A percentile compares a stretch with the other conserved stretches of the same genome.
Conservation (phyloP, 92 coral and sea anemone species). For the Umimayanthus chanpuru region DNA sequence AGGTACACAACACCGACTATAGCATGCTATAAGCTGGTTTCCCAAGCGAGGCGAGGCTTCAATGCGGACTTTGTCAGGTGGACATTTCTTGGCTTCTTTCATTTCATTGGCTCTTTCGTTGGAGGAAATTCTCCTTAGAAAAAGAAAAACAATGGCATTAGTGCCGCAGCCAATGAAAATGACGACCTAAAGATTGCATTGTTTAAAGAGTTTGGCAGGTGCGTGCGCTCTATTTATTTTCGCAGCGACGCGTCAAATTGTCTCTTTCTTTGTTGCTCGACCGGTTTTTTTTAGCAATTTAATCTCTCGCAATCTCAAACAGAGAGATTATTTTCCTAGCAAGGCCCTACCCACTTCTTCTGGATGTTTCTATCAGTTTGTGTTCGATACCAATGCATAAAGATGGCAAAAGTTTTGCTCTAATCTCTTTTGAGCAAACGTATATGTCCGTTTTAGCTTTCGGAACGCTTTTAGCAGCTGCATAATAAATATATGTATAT, state of each 20-base stretch:
- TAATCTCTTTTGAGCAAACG: neutral
- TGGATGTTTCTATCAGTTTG: neutral
- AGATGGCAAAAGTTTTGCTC: neutral
- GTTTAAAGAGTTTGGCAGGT: constrained; percentile 41
- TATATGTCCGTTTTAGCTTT: neutral
- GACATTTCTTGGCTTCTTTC: constrained; percentile 4
- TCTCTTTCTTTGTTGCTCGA: constrained; percentile 10
- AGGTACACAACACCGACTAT: constrained; percentile 11
- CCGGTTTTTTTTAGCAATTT: neutral
- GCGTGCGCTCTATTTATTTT: constrained; percentile 16
- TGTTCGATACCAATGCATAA: neutral
- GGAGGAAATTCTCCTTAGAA: constrained; percentile 37
- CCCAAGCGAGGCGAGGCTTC: constrained; percentile 45
- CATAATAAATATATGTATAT: too few relatives aligned
- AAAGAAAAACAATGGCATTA: constrained; percentile 34
- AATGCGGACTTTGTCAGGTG: constrained; percentile 28
- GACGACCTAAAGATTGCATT: constrained; percentile 3
- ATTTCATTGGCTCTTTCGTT: constrained; percentile 34
- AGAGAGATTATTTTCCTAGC: neutral
- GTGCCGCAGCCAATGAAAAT: constrained; percentile 30
- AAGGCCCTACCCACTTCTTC: neutral
- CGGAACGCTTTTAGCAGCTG: neutral
- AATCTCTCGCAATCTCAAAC: neutral
- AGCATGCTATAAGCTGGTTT: constrained; percentile 11
- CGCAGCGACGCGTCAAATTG: constrained; percentile 20